Evolutionary conservation across 2,797 vertebrate species (phyloP).

Genomic region (Gallirallus australis): DNA sequence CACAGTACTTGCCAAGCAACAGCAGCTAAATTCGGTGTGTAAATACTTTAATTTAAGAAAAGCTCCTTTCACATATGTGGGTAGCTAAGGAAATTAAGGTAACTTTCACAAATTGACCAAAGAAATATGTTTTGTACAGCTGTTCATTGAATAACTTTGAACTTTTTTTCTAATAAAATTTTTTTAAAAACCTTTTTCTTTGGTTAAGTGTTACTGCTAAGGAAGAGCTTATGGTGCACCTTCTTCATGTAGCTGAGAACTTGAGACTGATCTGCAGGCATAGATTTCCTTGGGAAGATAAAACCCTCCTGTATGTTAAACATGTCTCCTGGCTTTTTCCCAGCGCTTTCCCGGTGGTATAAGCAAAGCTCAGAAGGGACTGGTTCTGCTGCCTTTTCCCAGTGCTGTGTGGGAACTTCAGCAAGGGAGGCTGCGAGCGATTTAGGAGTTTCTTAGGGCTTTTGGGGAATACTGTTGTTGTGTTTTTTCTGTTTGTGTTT

Average conservation of each 20-base stretch:
- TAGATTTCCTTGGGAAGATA: background rate
- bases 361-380: background rate
- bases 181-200: background rate
- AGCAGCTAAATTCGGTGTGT: background rate
- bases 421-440: background rate
- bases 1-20: background rate
- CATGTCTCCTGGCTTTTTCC: background rate
- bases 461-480: background rate
- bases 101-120: background rate
- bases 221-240: background rate
- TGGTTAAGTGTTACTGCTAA: background rate
- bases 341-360: background rate
- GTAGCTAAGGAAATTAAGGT: background rate
- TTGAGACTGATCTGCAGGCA: background rate
- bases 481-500: background rate
- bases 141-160: background rate
- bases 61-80: background rate
- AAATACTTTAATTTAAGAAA: background rate
- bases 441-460: background rate
- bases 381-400: background rate
- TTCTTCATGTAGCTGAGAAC: background rate
- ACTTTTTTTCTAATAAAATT: conserved; percentile 46
- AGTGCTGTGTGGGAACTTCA: background rate
- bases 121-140: conserved; percentile 9
- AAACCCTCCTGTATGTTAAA: background rate